Base-by-base conservation (phyloP, 2,888 invertebrate genomes). In the Stratiomys singularior region DNA sequence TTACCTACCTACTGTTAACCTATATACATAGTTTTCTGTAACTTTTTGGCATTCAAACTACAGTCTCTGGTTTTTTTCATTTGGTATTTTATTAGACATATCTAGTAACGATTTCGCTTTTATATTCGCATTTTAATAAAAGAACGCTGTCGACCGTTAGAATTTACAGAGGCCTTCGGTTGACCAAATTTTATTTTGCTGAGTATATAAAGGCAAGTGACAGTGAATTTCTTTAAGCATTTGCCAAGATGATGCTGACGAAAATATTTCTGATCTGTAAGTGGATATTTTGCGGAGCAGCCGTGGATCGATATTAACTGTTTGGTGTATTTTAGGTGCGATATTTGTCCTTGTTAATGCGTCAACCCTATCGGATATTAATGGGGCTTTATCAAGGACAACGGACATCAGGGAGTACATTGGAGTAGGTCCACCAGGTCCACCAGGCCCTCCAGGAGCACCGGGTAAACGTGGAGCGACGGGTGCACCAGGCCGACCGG, bases 391-490 rank as follows among this genome's bases (percentile, higher is more conserved):
- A n/a, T 1, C 56, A 21, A 60, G 18, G 66, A 18, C 66, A 37
- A 66, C 30, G 13, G 37, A 66, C 15, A 15, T 52, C 18, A 5
- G 18, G 52, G 37, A n/a, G 1, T 69, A 69, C 4, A 69, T 69
- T 47, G 69, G 69, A 46, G 27, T 69, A 69, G 69, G 69, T 27
- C 69, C 69, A 47, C 69, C 69, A 25, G 69, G 69, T 25, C 47
- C 69, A n/a, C 69, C 69, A 47, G 69, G 69, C 1, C 69, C 46
- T 25, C 69, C 69, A 23, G 69, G 69, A 47, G 2, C 46, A 2
- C 69, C 69, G 4, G 69, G 69, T 3, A 46, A 47, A 47, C 69
- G 69, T n/a, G 69, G 69, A 47, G n/a, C 47, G 3, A 0, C 69
- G 2, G 69, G 69, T 2, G 7, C 46, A 1, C 46, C 21, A 47